A percentile compares a stretch with the other conserved stretches of the same genome.
Conservation (phyloP, 1,140 invertebrate genomes). For the Heliconius congener region DNA sequence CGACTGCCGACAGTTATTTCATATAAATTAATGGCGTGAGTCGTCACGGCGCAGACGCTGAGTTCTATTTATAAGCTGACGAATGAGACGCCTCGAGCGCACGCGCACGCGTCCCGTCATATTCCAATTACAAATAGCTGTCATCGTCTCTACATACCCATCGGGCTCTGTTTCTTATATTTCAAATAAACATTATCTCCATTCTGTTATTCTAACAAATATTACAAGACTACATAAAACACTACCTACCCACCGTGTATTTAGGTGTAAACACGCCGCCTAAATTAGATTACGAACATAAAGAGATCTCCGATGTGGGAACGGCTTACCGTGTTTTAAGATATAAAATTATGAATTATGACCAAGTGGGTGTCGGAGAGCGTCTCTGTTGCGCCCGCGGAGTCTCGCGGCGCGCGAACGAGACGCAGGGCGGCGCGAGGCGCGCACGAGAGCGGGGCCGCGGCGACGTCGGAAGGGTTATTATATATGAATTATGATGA, state of each 20-base stretch:
- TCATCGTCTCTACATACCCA: slow-evolving; percentile 67
- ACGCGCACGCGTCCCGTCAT: slow-evolving; percentile 77
- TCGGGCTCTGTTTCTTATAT: slow-evolving; percentile 62
- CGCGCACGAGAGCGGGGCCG: slow-evolving; percentile 60
- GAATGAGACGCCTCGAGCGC: slow-evolving; percentile 78
- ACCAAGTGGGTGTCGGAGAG: slow-evolving; percentile 57
- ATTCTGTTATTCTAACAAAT: slow-evolving; percentile 45
- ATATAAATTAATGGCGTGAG: slow-evolving; percentile 81
- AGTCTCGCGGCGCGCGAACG: slow-evolving; percentile 54
- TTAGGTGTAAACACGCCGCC: slow-evolving; percentile 1
- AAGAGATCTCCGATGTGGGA: slow-evolving; percentile 54
- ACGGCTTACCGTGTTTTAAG: slow-evolving; percentile 53
- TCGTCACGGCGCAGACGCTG: slow-evolving; percentile 80
- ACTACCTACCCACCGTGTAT: not conserved
- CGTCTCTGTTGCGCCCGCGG: slow-evolving; percentile 65
- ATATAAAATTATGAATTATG: slow-evolving; percentile 81
- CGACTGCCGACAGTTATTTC: slow-evolving; percentile 80
- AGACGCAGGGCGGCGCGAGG: slow-evolving; percentile 68
- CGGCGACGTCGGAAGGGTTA: slow-evolving; percentile 76
- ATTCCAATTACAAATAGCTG: slow-evolving; percentile 80
- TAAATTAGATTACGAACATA: slow-evolving; percentile 50
- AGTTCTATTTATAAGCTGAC: slow-evolving; percentile 80
- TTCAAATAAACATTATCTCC: slow-evolving; percentile 54
- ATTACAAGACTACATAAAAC: slow-evolving; percentile 34
- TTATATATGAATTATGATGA: slow-evolving; percentile 82